These are phyloP conservation scores for Trilocha varians DNA, from an alignment of 2,888 invertebrate genomes.

Conservation along the genomic window DNA sequence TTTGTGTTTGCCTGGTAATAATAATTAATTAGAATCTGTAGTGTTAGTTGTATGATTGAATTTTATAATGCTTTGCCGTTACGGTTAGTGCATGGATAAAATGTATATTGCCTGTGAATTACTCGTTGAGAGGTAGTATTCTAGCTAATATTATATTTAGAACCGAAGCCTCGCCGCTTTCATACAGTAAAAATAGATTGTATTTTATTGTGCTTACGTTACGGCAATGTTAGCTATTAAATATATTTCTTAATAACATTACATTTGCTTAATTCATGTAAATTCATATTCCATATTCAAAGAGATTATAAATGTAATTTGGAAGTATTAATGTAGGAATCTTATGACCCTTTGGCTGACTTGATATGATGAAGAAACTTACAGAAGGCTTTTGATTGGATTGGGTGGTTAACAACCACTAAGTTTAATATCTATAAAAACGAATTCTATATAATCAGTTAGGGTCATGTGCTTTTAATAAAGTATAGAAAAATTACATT, in stretches of 20 bases:
- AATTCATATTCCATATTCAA: slow-evolving; percentile 43
- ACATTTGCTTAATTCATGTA: slow-evolving; percentile 54
- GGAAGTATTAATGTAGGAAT: too few relatives aligned
- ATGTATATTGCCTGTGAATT: slow-evolving; percentile 23
- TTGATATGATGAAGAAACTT: too few relatives aligned
- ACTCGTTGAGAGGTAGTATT: slow-evolving; percentile 8
- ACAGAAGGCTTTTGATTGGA: too few relatives aligned
- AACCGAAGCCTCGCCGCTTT: slow-evolving; percentile 16
- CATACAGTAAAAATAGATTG: slow-evolving; percentile 16
- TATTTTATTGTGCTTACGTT: slow-evolving; percentile 12
- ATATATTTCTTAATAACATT: slow-evolving; percentile 21
- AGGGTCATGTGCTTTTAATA: too few relatives aligned
- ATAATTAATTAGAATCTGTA: slow-evolving; percentile 44
- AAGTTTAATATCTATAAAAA: too few relatives aligned
- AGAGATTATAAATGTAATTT: slow-evolving; percentile 34
- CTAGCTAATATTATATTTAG: slow-evolving; percentile 15
- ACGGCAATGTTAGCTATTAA: not conserved
- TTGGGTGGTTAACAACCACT: too few relatives aligned
- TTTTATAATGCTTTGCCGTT: slow-evolving; percentile 50
- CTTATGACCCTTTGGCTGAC: too few relatives aligned
- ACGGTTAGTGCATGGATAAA: slow-evolving; percentile 37
- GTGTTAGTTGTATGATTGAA: slow-evolving; percentile 48
- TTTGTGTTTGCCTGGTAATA: slow-evolving; percentile 56
- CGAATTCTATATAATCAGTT: too few relatives aligned
- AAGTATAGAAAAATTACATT: too few relatives aligned